Percentiles rank a stretch among this genome's conserved stretches.
Conservation (phyloP, 2,797 vertebrate species). For the Epinephelus awoara region DNA sequence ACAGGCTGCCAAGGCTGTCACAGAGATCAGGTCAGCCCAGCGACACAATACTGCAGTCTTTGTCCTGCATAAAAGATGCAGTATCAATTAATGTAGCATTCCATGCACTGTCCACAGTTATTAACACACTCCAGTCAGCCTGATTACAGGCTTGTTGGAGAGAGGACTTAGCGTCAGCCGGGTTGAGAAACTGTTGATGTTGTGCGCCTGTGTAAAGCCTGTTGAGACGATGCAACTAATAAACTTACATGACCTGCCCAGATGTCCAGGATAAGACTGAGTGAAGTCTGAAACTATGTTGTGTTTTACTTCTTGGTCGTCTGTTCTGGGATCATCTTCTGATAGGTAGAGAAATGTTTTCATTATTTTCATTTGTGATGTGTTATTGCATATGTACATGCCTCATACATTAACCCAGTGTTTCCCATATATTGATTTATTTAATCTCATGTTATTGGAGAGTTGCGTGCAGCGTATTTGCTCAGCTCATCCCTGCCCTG, state of each 20-base stretch:
- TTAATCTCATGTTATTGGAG: no score
- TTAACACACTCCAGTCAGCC: not conserved
- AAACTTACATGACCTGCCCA: not conserved
- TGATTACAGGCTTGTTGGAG: not conserved
- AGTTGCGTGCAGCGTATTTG: no score
- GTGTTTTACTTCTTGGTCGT: not conserved
- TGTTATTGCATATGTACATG: no score
- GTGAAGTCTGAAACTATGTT: not conserved
- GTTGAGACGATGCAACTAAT: not conserved
- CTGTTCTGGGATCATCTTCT: not conserved
- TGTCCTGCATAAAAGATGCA: not conserved
- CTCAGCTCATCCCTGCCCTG: no score
- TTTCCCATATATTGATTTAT: no score
- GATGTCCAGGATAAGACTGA: no score
- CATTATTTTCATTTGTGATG: not conserved
- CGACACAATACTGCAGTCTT: not conserved
- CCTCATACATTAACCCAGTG: no score
- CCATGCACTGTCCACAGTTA: not conserved
- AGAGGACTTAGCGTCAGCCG: not conserved
- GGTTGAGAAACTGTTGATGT: not conserved
- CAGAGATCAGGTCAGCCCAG: slow-evolving; percentile 88
- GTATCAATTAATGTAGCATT: not conserved
- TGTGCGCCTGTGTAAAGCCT: no score
- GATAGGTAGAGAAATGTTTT: not conserved
- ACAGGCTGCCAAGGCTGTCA: slow-evolving; percentile 88